A percentile compares a stretch with the other conserved stretches of the same genome.
Conservation (phyloP, 1,140 invertebrate genomes). For the Trichoplusia ni region DNA sequence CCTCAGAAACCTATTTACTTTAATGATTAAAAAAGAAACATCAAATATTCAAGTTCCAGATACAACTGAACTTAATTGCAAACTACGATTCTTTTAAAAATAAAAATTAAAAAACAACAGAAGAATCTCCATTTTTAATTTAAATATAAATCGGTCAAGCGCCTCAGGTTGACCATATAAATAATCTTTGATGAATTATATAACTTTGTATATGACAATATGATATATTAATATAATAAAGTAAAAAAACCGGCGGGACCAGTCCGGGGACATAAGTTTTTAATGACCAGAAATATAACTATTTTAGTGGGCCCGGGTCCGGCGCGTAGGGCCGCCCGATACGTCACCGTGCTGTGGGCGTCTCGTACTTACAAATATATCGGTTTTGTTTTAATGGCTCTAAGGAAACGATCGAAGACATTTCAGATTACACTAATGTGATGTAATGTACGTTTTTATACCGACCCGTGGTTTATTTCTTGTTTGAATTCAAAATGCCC, state of each 20-base stretch:
- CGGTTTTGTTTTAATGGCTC: constrained; percentile 47
- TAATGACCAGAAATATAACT: constrained; percentile 60
- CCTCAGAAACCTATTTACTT: no score
- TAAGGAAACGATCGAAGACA: constrained; percentile 38
- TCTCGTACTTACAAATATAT: constrained; percentile 43
- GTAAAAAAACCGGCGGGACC: constrained; percentile 47
- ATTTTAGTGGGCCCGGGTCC: constrained; percentile 51
- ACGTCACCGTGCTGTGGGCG: constrained; percentile 53
- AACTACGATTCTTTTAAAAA: neutral
- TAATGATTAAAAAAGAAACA: no score
- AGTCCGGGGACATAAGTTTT: constrained; percentile 54
- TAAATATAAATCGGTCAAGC: constrained; percentile 68
- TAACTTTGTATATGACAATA: constrained; percentile 57
- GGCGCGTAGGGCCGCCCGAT: constrained; percentile 17
- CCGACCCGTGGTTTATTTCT: constrained; percentile 20
- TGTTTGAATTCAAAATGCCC: constrained; percentile 6
- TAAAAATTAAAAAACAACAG: constrained; percentile 1
- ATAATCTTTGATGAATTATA: constrained; percentile 66
- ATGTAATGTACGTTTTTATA: constrained; percentile 23
- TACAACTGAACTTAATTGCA: no score
- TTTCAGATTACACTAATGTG: constrained; percentile 28
- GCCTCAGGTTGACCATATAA: constrained; percentile 65
- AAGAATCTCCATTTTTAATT: constrained; percentile 46
- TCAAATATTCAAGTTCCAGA: no score
- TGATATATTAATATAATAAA: constrained; percentile 70